Percentiles rank a stretch among this genome's conserved stretches.
Conservation (phyloP, 2,797 vertebrate species). For the Silurus lanzhouensis region DNA sequence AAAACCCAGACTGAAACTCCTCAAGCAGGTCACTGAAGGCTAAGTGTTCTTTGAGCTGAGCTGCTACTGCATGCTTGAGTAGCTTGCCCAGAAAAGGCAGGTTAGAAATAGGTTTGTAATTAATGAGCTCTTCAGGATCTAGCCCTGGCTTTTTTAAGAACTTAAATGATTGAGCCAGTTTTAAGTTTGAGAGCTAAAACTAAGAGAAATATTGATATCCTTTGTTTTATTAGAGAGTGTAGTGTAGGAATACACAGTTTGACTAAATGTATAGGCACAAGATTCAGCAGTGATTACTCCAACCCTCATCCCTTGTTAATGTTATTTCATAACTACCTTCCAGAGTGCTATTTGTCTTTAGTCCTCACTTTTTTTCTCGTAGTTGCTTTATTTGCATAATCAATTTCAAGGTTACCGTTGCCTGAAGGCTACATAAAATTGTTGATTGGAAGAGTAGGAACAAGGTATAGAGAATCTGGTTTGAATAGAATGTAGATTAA, state of each 20-base stretch:
- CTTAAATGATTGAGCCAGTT: neutral
- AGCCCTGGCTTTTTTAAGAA: neutral
- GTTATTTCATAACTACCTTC: conserved; percentile 6
- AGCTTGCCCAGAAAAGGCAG: conserved; percentile 5
- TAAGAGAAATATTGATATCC: neutral
- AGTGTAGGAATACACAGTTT: neutral
- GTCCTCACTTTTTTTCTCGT: conserved; percentile 1
- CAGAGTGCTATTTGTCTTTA: conserved; percentile 25
- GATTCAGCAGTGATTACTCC: neutral
- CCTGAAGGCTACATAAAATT: conserved; percentile 37
- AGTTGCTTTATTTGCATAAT: conserved; percentile 37
- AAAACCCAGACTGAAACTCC: neutral
- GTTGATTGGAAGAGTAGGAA: conserved; percentile 55
- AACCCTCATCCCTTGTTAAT: neutral
- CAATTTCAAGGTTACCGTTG: conserved; percentile 61
- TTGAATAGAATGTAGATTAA: conserved; percentile 29
- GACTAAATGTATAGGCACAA: neutral
- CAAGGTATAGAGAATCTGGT: conserved; percentile 58
- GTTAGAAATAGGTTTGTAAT: conserved; percentile 11
- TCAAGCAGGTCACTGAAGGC: neutral
- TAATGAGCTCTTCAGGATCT: conserved; percentile 3
- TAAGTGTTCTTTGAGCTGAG: neutral
- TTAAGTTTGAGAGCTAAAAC: neutral
- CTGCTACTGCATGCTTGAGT: neutral
- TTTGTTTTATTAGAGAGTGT: neutral